A percentile compares a stretch with the other conserved stretches of the same genome.
These are phyloP conservation scores for Peromyscus aztecus DNA, from an alignment of 2,797 vertebrate species.

Conservation along the genomic window DNA sequence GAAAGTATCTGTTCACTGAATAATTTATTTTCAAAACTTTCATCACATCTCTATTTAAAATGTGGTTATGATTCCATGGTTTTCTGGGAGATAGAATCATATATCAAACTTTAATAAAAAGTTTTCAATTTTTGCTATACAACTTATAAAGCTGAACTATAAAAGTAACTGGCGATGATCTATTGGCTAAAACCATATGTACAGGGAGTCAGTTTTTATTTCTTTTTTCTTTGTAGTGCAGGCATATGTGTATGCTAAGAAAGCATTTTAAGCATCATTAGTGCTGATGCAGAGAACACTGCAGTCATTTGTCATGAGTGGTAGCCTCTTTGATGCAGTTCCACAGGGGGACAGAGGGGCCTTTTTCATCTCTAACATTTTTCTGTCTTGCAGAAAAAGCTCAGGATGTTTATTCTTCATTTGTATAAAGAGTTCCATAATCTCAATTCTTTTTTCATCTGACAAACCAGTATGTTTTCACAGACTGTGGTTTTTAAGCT, in stretches of 20 bases:
- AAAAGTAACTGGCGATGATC: slow-evolving; percentile 78
- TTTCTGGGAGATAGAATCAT: slow-evolving; percentile 78
- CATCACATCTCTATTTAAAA: slow-evolving; percentile 75
- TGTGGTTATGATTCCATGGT: slow-evolving; percentile 73
- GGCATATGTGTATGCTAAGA: slow-evolving; percentile 83
- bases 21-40: slow-evolving; percentile 81
- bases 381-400: slow-evolving; percentile 81
- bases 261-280: slow-evolving; percentile 86
- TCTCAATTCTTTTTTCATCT: slow-evolving; percentile 8
- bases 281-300: slow-evolving; percentile 75
- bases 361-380: slow-evolving; percentile 74
- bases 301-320: slow-evolving; percentile 83
- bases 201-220: slow-evolving; percentile 29
- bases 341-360: slow-evolving; percentile 48
- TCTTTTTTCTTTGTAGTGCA: slow-evolving; percentile 59
- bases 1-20: slow-evolving; percentile 61
- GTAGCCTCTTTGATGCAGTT: slow-evolving; percentile 74
- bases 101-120: slow-evolving; percentile 85
- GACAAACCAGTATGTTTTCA: slow-evolving; percentile 78
- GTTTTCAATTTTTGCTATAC: slow-evolving; percentile 79
- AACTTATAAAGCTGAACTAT: slow-evolving; percentile 84
- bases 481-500: slow-evolving; percentile 80
- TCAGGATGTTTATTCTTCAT: slow-evolving; percentile 85
- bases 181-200: slow-evolving; percentile 75
- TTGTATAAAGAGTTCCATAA: slow-evolving; percentile 82